These are phyloP conservation scores for Eretmocerus hayati DNA, from an alignment of 2,888 invertebrate species.

Conservation along the genomic window DNA sequence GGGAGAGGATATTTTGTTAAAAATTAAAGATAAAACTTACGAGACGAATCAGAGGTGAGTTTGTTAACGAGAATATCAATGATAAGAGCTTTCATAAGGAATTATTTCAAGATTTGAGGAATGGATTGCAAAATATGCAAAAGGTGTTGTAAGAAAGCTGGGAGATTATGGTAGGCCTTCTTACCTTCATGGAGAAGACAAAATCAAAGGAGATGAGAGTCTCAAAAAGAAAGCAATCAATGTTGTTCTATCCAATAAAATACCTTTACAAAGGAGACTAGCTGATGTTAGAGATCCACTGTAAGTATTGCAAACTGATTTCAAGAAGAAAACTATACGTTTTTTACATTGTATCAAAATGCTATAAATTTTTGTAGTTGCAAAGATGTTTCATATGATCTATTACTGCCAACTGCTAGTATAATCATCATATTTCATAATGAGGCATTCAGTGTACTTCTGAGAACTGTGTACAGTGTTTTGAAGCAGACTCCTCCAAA, in stretches of 20 bases:
- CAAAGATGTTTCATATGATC: constrained; percentile 55
- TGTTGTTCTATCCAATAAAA: constrained; percentile 78
- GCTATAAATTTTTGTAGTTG: constrained; percentile 51
- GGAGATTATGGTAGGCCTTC: constrained; percentile 69
- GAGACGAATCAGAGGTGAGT: background rate
- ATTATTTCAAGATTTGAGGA: constrained; percentile 47
- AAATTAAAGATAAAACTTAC: too few species aligned
- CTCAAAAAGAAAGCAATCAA: constrained; percentile 82
- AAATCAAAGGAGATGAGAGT: constrained; percentile 59
- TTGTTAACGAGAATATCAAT: background rate
- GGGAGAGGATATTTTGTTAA: too few species aligned
- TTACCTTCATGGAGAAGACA: constrained; percentile 59
- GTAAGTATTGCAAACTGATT: constrained; percentile 30
- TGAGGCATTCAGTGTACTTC: constrained; percentile 78
- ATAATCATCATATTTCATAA: constrained; percentile 85
- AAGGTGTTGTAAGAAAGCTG: constrained; percentile 59
- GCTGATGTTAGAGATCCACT: constrained; percentile 55
- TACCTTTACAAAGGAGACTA: constrained; percentile 75
- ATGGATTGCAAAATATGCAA: constrained; percentile 57
- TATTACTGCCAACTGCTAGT: constrained; percentile 62
- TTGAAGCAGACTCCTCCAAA: constrained; percentile 64
- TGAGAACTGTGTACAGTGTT: constrained; percentile 86
- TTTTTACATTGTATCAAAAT: background rate
- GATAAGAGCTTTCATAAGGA: background rate
- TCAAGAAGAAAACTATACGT: background rate